Evolutionary conservation across 2,113 vertebrate species (phyloP).

Genomic region (Polyodon spathula): DNA sequence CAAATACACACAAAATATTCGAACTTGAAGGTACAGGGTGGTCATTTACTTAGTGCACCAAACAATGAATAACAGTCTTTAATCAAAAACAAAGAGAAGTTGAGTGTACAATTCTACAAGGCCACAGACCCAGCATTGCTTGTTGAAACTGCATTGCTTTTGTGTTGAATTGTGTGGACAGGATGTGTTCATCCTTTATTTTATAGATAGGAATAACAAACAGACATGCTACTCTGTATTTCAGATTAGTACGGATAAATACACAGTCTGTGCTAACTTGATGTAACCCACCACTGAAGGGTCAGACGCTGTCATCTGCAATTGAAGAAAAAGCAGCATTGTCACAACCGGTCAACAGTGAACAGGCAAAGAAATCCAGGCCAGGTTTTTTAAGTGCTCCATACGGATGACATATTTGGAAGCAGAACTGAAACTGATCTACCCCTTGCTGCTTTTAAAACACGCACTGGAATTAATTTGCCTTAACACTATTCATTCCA

Average conservation of each 20-base stretch:
- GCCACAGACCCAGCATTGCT: neutral
- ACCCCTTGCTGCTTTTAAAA: constrained; percentile 10
- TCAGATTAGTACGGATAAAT: no score
- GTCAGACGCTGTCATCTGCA: constrained; percentile 44
- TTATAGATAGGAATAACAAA: neutral
- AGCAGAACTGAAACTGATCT: constrained; percentile 19
- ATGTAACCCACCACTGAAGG: constrained; percentile 28
- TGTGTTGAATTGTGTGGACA: neutral
- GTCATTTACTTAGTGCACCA: neutral
- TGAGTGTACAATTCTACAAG: neutral
- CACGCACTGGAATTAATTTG: constrained; percentile 20
- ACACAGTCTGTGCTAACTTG: constrained; percentile 13
- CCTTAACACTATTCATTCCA: no score
- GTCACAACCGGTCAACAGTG: constrained; percentile 46
- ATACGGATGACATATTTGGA: constrained; percentile 32
- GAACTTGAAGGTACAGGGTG: neutral
- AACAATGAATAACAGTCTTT: neutral
- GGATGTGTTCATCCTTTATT: constrained; percentile 9
- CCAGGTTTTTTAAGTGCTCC: constrained; percentile 43
- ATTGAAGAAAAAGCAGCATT: constrained; percentile 44
- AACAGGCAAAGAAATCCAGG: constrained; percentile 42
- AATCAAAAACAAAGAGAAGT: neutral
- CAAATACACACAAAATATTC: no score
- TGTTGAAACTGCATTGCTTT: neutral
- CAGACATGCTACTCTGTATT: no score